Evolutionary conservation across 2,797 vertebrate species (phyloP).

Genomic region (Xenopus petersii): DNA sequence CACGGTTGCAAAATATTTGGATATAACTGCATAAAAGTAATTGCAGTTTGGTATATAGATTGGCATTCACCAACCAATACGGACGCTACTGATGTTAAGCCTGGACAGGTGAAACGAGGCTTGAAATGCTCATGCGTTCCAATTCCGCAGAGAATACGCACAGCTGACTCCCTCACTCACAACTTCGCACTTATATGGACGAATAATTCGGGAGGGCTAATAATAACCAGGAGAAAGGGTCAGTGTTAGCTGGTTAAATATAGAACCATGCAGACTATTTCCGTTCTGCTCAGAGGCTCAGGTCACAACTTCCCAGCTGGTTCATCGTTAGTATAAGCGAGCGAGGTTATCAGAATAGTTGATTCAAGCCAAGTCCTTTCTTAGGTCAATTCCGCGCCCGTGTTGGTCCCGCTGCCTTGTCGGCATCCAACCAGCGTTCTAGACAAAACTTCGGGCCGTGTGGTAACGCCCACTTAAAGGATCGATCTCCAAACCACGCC

Average conservation of each 20-base stretch:
- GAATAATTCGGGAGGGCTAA: not conserved
- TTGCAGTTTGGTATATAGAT: too few relatives aligned
- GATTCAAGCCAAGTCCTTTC: constrained; percentile 14
- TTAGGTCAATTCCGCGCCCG: too few relatives aligned
- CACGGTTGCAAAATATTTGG: too few relatives aligned
- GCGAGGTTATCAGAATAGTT: too few relatives aligned
- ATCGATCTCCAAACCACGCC: not conserved
- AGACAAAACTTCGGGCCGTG: not conserved
- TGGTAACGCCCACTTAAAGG: not conserved
- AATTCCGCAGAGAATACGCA: not conserved
- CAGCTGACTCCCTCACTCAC: not conserved
- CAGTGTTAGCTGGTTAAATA: not conserved
- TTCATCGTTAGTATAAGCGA: too few relatives aligned
- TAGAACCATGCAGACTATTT: not conserved
- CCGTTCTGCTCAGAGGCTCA: not conserved
- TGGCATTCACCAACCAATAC: too few relatives aligned
- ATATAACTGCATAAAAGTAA: too few relatives aligned
- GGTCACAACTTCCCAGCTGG: not conserved
- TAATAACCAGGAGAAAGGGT: not conserved
- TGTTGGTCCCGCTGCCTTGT: not conserved
- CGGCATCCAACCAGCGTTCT: not conserved
- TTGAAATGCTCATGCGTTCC: not conserved
- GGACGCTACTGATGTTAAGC: too few relatives aligned
- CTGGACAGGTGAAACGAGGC: not conserved
- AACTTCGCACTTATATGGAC: not conserved